Conservation (phyloP, 2,113 vertebrate species). For the Pleuronectes platessa region DNA sequence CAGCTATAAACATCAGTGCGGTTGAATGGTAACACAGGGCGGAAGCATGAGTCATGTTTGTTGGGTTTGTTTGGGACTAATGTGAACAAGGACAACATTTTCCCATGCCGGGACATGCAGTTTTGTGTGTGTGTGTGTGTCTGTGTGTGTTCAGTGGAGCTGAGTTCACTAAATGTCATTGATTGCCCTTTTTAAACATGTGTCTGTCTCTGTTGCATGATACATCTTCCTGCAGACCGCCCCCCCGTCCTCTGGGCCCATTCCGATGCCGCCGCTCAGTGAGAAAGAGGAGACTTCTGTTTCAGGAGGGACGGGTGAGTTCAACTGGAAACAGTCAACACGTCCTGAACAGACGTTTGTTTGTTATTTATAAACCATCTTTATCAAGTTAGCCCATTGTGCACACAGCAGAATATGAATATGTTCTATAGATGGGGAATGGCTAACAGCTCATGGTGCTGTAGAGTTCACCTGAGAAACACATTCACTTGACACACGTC, state of each 20-base stretch:
- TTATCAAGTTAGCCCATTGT: no score
- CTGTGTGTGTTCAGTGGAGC: not conserved
- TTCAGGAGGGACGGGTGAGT: conserved; percentile 65
- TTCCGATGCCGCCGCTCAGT: conserved; percentile 76
- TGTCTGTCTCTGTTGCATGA: conserved; percentile 15
- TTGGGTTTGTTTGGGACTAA: conserved; percentile 16
- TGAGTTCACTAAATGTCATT: conserved; percentile 1
- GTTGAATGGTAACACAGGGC: conserved; percentile 3
- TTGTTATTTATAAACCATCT: not conserved
- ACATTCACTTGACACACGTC: conserved; percentile 3
- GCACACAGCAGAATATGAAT: no score
- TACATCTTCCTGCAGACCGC: conserved; percentile 54
- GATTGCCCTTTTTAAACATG: conserved; percentile 7
- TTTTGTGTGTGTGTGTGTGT: no score
- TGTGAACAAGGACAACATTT: conserved; percentile 23
- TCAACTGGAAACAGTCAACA: not conserved
- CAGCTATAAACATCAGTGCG: conserved; percentile 20
- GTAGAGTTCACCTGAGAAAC: not conserved
- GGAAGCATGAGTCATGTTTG: conserved; percentile 20
- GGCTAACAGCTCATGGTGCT: not conserved
- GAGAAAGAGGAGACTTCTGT: conserved; percentile 19
- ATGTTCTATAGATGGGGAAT: not conserved
- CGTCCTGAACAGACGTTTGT: not conserved
- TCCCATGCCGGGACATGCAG: conserved; percentile 5
- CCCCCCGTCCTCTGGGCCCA: conserved; percentile 68